Conservation (phyloP, 1,140 invertebrate genomes). For the Hyposmocoma kahamanoa region DNA sequence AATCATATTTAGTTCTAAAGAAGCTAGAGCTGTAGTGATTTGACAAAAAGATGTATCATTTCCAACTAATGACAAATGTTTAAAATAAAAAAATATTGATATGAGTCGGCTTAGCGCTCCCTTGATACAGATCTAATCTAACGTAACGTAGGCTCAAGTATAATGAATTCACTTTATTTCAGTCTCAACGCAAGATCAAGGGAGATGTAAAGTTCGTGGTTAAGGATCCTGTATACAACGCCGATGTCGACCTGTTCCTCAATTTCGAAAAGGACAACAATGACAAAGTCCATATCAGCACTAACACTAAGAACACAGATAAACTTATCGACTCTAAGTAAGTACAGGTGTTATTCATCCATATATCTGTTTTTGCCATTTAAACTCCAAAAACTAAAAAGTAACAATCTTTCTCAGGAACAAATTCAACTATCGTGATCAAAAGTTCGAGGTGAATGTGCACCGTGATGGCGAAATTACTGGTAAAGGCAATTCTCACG, state of each 20-base stretch:
- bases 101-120: too few species aligned
- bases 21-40: too few species aligned
- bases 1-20: too few species aligned
- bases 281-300: constrained; percentile 78
- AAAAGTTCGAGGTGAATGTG: constrained; percentile 70
- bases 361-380: neutral
- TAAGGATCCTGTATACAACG: constrained; percentile 73
- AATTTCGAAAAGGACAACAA: constrained; percentile 81
- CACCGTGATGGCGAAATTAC: constrained; percentile 65
- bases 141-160: too few species aligned
- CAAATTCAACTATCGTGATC: constrained; percentile 70
- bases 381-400: neutral
- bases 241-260: constrained; percentile 76
- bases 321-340: constrained; percentile 78
- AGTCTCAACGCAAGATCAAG: constrained; percentile 77
- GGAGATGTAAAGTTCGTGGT: constrained; percentile 75
- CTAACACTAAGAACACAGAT: constrained; percentile 74
- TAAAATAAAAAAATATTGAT: too few species aligned
- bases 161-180: too few species aligned
- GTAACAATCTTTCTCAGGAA: constrained; percentile 66
- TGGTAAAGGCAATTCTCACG: constrained; percentile 55
- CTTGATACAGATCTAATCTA: too few species aligned
- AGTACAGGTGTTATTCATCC: too few species aligned
- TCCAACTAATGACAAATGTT: too few species aligned
- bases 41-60: too few species aligned